Evolutionary conservation across 1,140 invertebrate genomes (phyloP).

Genomic region (Vanessa atalanta): DNA sequence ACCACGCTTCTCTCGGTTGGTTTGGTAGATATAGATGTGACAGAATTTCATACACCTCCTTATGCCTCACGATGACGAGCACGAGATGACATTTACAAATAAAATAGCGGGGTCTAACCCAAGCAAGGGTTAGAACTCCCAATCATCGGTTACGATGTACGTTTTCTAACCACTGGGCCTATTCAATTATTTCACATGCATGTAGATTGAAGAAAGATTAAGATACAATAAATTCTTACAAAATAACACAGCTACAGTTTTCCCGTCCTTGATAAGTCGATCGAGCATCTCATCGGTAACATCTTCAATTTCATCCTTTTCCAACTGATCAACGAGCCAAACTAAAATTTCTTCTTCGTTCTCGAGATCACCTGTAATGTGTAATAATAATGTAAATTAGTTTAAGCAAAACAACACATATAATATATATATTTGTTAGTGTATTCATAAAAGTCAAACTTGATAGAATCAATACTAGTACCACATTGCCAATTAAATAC

Average conservation of each 20-base stretch:
- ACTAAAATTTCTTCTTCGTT: constrained; percentile 95
- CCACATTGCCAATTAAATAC: too few species aligned
- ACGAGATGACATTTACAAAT: background rate
- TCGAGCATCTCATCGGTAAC: constrained; percentile 97
- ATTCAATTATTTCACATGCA: background rate
- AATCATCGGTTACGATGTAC: too few species aligned
- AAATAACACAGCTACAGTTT: constrained; percentile 94
- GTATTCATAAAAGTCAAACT: too few species aligned
- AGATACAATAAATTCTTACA: constrained; percentile 83
- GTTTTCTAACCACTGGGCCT: too few species aligned
- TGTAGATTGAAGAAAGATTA: too few species aligned
- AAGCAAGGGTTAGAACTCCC: too few species aligned
- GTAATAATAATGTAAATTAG: background rate
- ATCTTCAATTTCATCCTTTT: constrained; percentile 97
- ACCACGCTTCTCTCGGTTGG: too few species aligned
- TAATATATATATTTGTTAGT: background rate
- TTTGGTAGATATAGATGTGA: too few species aligned
- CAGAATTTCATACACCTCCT: too few species aligned
- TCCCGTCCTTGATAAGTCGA: constrained; percentile 92
- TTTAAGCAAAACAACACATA: background rate
- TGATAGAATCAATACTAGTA: too few species aligned
- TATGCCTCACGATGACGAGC: too few species aligned
- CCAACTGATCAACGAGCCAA: constrained; percentile 92
- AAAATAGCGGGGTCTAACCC: too few species aligned
- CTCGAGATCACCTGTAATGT: constrained; percentile 88